Base-by-base conservation (phyloP, 2,888 invertebrate species). In the Drosophila anomelani region DNA sequence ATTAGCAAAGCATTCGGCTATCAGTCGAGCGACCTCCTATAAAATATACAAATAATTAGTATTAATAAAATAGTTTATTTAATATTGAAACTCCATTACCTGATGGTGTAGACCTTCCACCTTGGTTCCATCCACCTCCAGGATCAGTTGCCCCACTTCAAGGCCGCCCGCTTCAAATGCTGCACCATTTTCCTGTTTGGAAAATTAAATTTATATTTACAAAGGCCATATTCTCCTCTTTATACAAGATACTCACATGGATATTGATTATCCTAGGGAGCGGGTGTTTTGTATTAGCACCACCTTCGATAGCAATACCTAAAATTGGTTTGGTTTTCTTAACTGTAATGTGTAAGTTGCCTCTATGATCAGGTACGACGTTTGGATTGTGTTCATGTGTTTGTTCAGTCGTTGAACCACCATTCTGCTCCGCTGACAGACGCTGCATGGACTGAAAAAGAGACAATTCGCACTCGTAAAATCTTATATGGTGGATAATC, bases 301-400 rank as follows among this genome's bases (percentile, higher is more conserved):
- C 99, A 75, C 99, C 99, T 93, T 98, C 98, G 90, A 99, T 98
- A 77, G 98, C 98, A 90, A 99, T 97, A 81, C 99, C 98, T 88
- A 99, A 95, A 90, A 97, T 97, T 55, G 98, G 97, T 93, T 98
- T 98, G 62, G 96, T 97, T 94, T 98, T 98, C 93, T 96, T 96
- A 81, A 98, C 97, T 81, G 96, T 96, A 89, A 98, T 96, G 92
- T 97, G 95, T 89, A 97, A 94, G 93, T 97, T 97, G 82, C 97
- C 97, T 93, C 96, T 96, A 93, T 96, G 96, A 93, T 97, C 97
- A 87, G 96, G 94, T 88, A 96, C 95, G 81, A 97, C 96, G 86
- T 95, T 94, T 82, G 96, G 93, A 94, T 93, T 93, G 91, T 92
- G 92, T 92, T 93, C 93, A 91, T 92, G 92, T 84, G 91, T 91